phyloP scores from a whole-genome alignment of 2,888 invertebrate species.

The Ceraclea dissimilis region DNA sequence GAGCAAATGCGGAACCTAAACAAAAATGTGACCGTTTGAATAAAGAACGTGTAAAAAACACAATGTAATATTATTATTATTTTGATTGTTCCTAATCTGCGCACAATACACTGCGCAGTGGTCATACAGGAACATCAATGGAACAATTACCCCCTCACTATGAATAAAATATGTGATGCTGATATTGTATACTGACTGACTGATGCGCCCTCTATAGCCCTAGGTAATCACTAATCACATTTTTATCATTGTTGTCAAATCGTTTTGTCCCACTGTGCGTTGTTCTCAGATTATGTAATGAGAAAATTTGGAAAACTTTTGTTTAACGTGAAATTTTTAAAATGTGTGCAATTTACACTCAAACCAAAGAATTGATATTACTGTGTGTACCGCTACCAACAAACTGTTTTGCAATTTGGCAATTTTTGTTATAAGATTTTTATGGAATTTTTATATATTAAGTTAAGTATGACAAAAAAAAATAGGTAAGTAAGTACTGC shows the following conservation, averaged over 20 bases:
- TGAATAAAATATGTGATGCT: neutral
- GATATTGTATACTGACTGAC: constrained; percentile 5
- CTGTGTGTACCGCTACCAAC: too few relatives aligned
- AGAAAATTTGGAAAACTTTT: too few relatives aligned
- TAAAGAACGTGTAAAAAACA: neutral
- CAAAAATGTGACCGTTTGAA: neutral
- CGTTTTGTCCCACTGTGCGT: constrained; percentile 10
- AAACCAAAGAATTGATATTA: too few relatives aligned
- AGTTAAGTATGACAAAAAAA: too few relatives aligned
- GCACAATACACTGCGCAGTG: constrained; percentile 11
- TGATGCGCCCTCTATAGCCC: constrained; percentile 18
- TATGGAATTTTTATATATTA: too few relatives aligned
- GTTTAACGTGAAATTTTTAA: too few relatives aligned
- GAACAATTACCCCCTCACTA: constrained; percentile 15
- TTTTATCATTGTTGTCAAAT: constrained; percentile 22
- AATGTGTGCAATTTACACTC: too few relatives aligned
- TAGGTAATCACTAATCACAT: constrained; percentile 15
- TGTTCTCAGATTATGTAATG: too few relatives aligned
- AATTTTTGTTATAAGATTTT: too few relatives aligned
- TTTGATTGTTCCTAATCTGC: constrained; percentile 22
- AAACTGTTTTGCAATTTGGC: too few relatives aligned
- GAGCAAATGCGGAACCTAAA: neutral
- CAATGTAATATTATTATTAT: neutral
- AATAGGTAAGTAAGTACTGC: too few relatives aligned
- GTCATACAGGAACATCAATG: constrained; percentile 16